Conservation (phyloP, 2,113 vertebrate genomes). For the Sorex fumeus region DNA sequence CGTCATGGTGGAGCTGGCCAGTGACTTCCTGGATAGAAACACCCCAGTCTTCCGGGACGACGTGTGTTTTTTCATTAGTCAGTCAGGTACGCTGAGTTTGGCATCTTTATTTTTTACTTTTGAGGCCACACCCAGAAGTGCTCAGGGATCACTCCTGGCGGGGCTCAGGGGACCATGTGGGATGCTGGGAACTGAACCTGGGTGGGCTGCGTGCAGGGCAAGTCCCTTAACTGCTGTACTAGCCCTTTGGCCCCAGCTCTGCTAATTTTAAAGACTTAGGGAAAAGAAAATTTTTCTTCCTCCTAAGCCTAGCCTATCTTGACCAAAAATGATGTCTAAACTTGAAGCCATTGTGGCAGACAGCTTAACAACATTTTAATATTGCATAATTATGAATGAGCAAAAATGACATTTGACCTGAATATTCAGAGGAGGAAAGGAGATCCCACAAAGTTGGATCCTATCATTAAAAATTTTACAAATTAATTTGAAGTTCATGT, state of each 20-base stretch:
- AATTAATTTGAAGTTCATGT: constrained; percentile 27
- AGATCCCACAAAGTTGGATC: constrained; percentile 38
- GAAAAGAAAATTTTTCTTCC: neutral
- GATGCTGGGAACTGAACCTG: too few species aligned
- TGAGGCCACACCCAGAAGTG: too few species aligned
- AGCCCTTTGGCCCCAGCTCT: constrained; percentile 88
- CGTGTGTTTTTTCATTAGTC: constrained; percentile 99
- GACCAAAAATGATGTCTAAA: constrained; percentile 46
- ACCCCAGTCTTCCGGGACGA: constrained; percentile 98
- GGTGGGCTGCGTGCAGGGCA: too few species aligned
- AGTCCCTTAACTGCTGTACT: too few species aligned
- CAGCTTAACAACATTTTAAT: constrained; percentile 43
- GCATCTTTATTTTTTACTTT: neutral
- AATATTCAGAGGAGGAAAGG: constrained; percentile 58
- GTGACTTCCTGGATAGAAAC: constrained; percentile 99
- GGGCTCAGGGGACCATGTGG: too few species aligned
- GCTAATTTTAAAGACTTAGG: constrained; percentile 52
- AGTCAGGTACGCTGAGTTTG: constrained; percentile 92
- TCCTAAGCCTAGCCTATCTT: constrained; percentile 33
- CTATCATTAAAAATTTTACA: constrained; percentile 14
- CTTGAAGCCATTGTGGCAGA: constrained; percentile 12
- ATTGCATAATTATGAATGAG: constrained; percentile 34
- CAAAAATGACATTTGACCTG: constrained; percentile 25
- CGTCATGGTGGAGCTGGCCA: constrained; percentile 99
- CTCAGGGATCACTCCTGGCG: too few species aligned